Percentiles rank a stretch among this genome's conserved stretches.
These are phyloP conservation scores for Tetrax tetrax DNA, from an alignment of 2,113 vertebrate genomes.

Conservation along the genomic window DNA sequence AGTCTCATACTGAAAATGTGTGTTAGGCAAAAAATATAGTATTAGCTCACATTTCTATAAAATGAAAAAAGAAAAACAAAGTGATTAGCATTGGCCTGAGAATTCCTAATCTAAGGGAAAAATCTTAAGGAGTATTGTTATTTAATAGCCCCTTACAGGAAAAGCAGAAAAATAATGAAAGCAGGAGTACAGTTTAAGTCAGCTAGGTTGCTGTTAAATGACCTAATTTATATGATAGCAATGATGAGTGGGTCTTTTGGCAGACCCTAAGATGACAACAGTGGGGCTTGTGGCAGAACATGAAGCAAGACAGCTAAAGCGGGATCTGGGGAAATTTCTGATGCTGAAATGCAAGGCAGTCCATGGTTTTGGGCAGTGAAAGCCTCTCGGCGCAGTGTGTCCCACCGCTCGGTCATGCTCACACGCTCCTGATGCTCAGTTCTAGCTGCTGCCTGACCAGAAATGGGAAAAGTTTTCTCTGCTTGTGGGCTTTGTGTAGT, in stretches of 20 bases:
- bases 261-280: not conserved
- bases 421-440: not conserved
- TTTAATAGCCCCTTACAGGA: not conserved
- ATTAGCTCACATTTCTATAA: not conserved
- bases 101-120: not conserved
- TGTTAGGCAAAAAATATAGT: not conserved
- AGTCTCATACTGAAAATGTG: not conserved
- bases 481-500: not conserved
- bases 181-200: not conserved
- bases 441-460: not conserved
- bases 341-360: not conserved
- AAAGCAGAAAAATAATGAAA: not conserved
- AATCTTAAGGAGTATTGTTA: not conserved
- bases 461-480: not conserved
- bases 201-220: not conserved
- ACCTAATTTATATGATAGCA: not conserved
- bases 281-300: not conserved
- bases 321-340: not conserved
- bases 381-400: not conserved
- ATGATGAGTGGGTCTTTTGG: not conserved
- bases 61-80: not conserved
- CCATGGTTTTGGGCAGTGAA: not conserved
- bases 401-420: accelerated
- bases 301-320: not conserved
- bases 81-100: not conserved